A percentile compares a stretch with the other conserved stretches of the same genome.
Evolutionary conservation across 2,113 vertebrate species (phyloP).

Genomic region (Polypterus bichir): DNA sequence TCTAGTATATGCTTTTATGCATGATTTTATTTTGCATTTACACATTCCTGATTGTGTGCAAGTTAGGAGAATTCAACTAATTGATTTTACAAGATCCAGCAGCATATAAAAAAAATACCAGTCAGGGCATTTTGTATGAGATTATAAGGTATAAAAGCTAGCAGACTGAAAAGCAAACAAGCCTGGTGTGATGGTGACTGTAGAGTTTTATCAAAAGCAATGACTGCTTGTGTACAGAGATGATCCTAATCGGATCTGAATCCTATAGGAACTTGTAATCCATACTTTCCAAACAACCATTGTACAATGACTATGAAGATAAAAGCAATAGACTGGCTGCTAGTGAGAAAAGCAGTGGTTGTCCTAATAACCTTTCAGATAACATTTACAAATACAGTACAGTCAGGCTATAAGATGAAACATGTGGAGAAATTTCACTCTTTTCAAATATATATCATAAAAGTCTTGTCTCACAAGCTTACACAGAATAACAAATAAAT

Average conservation of each 20-base stretch:
- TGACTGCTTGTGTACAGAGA: neutral
- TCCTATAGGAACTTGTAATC: neutral
- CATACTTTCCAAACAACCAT: slow-evolving; percentile 4
- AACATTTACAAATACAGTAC: neutral
- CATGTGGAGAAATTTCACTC: too few relatives aligned
- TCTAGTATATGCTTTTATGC: too few relatives aligned
- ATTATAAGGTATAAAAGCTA: neutral
- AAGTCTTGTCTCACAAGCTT: too few relatives aligned
- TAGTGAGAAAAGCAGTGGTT: neutral
- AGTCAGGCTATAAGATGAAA: neutral
- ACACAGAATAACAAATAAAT: too few relatives aligned
- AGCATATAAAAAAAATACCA: too few relatives aligned
- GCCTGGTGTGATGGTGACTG: neutral
- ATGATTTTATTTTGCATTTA: too few relatives aligned
- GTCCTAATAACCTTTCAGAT: slow-evolving; percentile 1
- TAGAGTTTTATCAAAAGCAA: slow-evolving; percentile 3
- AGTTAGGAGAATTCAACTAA: too few relatives aligned
- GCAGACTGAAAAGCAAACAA: slow-evolving; percentile 6
- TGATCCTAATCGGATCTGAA: slow-evolving; percentile 7
- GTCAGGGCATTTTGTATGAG: neutral
- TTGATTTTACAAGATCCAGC: too few relatives aligned
- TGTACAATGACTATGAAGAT: neutral
- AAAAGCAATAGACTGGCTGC: neutral
- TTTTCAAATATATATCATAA: too few relatives aligned
- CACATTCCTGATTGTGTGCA: too few relatives aligned